phyloP scores from a whole-genome alignment of 2,797 vertebrate genomes.

The Pyrocephalus nanus region DNA sequence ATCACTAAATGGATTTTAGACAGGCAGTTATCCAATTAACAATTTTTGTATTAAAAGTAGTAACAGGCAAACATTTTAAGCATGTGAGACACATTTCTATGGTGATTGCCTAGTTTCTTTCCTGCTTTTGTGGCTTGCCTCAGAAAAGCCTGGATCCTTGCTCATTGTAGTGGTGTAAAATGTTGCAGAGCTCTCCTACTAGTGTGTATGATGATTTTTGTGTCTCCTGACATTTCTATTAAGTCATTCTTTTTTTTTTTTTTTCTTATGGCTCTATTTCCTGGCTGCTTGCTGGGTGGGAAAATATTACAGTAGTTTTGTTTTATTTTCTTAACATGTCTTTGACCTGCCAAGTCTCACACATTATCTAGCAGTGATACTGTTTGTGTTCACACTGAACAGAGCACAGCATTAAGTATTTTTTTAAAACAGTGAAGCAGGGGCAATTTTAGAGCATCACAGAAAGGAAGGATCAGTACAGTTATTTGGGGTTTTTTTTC shows the following conservation, averaged over 20 bases:
- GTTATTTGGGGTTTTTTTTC: neutral
- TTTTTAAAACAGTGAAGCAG: neutral
- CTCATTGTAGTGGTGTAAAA: neutral
- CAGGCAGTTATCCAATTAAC: neutral
- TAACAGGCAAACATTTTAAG: neutral
- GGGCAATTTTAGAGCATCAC: neutral
- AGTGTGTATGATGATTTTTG: neutral
- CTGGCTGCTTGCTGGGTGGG: neutral
- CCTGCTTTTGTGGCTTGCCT: neutral
- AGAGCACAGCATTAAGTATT: neutral
- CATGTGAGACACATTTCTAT: neutral
- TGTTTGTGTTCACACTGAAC: neutral
- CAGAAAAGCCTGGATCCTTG: neutral
- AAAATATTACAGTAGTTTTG: neutral
- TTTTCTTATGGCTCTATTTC: neutral
- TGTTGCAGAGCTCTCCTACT: neutral
- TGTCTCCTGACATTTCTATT: neutral
- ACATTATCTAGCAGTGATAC: neutral
- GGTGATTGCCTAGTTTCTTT: neutral
- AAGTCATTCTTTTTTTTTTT: neutral
- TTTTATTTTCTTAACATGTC: neutral
- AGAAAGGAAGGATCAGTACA: neutral
- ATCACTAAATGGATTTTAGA: neutral
- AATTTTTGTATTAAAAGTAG: neutral
- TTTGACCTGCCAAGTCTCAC: neutral